Evolutionary conservation across 1,140 invertebrate genomes (phyloP), one percentile per base, ranked within the genome.

Genomic region (Akabosia matsudoensis): DNA sequence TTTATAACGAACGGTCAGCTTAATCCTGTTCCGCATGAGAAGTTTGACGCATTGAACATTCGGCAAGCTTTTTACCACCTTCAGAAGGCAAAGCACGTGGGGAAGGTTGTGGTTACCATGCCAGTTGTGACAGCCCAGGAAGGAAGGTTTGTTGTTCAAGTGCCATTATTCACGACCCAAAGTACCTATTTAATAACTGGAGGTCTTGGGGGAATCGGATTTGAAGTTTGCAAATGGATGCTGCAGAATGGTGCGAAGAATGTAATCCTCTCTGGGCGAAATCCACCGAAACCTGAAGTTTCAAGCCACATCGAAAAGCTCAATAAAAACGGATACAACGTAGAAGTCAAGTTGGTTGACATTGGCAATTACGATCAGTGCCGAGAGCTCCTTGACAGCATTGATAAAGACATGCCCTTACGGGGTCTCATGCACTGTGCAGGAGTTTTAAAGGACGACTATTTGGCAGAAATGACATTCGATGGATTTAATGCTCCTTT

Each of bases 161-260:
- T 31, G 3, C 61, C 28, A 28, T 4, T 56, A 3, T 56, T 56
- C n/a, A 56, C 14, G 4, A 22, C 4, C 7, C 4, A 56, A 10
- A 56, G 54, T n/a, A 67, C 61, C 22, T 67, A 67, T 22, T 30
- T 67, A 30, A 30, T 67, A 2, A 67, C 61, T 31, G 61, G 61
- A 67, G 61, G 61, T 30, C 28, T 67, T 3, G 61, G 61, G 1
- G 61, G 61, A 67, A 67, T 67, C 4, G 61, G 61, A 28, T 30
- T 67, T 7, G 61, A 67, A 67, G 61, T 67, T 28, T 67, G 61
- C 22, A 67, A 67, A 30, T 67, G 61, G 61, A 67, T 67, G 28
- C 10, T 67, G 4, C 7, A 67, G 22, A 67, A 30, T 13, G 61
- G 61, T 10, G 61, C 24, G 4, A 28, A 28, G 28, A 7, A 67